phyloP scores from a whole-genome alignment of 2,888 invertebrate species.

The Epinotia bilunana region DNA sequence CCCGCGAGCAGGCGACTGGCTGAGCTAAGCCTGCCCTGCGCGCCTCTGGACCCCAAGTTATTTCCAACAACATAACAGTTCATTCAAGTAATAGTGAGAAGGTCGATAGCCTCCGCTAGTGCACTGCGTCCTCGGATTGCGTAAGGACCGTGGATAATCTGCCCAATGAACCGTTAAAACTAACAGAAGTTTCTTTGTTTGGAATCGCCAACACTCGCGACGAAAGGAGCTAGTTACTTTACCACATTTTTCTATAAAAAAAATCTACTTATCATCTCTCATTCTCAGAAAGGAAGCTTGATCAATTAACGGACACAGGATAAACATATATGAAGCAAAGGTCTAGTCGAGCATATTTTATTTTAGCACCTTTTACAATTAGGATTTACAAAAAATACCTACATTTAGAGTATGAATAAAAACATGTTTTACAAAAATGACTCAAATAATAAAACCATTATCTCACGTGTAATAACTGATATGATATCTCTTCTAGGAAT shows the following conservation, averaged over 20 bases:
- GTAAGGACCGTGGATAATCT: slow-evolving; percentile 69
- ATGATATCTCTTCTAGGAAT: too few species aligned
- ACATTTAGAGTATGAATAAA: too few species aligned
- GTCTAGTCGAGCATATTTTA: too few species aligned
- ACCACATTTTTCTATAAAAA: not conserved
- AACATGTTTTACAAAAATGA: too few species aligned
- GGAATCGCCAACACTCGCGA: slow-evolving; percentile 21
- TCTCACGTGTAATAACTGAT: too few species aligned
- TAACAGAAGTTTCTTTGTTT: slow-evolving; percentile 43
- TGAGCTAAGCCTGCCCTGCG: slow-evolving; percentile 63
- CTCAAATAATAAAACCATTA: too few species aligned
- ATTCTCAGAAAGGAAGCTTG: too few species aligned
- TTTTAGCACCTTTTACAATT: too few species aligned
- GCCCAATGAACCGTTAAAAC: slow-evolving; percentile 54
- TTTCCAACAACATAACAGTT: slow-evolving; percentile 82
- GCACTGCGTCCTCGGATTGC: slow-evolving; percentile 73
- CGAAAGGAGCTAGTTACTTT: not conserved
- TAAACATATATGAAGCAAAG: not conserved
- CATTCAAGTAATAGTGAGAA: slow-evolving; percentile 80
- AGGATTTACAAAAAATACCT: too few species aligned
- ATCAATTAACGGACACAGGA: too few species aligned
- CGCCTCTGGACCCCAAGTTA: slow-evolving; percentile 72
- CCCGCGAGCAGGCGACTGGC: slow-evolving; percentile 68
- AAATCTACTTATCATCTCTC: not conserved
- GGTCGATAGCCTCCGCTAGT: slow-evolving; percentile 80